Base-by-base conservation (phyloP, 2,113 vertebrate species). In the Lasiurus borealis region DNA sequence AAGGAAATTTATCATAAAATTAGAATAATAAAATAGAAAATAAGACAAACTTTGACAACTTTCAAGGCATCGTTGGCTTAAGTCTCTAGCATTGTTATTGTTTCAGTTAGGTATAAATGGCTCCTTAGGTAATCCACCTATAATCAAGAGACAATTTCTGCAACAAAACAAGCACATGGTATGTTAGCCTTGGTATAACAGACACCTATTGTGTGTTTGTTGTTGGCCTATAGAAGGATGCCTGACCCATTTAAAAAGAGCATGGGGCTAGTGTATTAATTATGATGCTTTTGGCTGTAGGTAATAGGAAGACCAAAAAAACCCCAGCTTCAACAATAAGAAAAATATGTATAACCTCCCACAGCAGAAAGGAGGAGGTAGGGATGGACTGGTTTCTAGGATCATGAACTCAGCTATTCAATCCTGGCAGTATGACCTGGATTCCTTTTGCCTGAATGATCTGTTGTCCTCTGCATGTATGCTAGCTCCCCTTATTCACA, bases 301-400 rank as follows among this genome's bases (percentile, higher is more conserved):
- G 3, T 71, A 84, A 91, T 13, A 34, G 19, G 48, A 85, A 97
- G 89, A 88, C 14, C 54, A 85, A 83, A 88, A 36, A 46, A 91
- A 86, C 11, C 69, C 14, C 69, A 44, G 31, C 52, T 78, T 84
- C 50, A 46, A 80, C 19, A 72, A 66, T 21, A 66, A 92, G 46
- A 10, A 50, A 36, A 71, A 48, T 31, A 11, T 2, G 16, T 7
- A n/a, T 84, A 50, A 9, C 6, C 3, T 50, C 50, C 46, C 25
- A 48, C 4, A 13, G 46, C 6, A 5, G 34, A 48, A 66, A 59
- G 69, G 11, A 81, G 64, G 73, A 46, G 10, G 10, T 29, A 8
- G 46, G 9, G 14, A 3, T 46, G 15, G 2, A 40, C 21, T 48
- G 36, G 5, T 71, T 16, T 59, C 52, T 2, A 10, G 27, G 31